Evolutionary conservation across 2,797 vertebrate genomes (phyloP), one percentile per base, ranked within the genome.

Genomic region (Enteromius argenteus): DNA sequence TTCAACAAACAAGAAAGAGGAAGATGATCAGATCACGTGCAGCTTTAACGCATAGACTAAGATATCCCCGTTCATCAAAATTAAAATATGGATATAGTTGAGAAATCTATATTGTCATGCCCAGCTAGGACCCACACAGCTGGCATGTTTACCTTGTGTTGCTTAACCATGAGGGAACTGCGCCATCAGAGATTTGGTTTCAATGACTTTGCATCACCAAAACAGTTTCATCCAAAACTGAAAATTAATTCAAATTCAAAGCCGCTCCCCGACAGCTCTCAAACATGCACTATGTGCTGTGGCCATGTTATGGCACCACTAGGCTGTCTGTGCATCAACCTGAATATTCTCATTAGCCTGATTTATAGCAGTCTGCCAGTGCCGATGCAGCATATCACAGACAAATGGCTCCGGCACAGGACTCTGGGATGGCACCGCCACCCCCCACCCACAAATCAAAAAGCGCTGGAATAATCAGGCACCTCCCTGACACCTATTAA

Each of bases 291-390:
- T 62, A 21, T 21, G 51, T 32, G 32, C 86, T 73, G n/a, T 77
- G 72, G 37, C 85, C 79, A 80, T 84, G 89, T 89, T 91, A 91
- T 90, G 88, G 86, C 90, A 79, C 86, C 89, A 87, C 87, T 85
- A 90, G 91, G 87, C 87, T 85, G 89, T 92, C 89, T 89, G 68
- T 44, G 86, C 90, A 91, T 93, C 90, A 91, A 85, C 74, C 80
- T 86, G 89, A 88, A 93, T 91, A 91, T 93, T 93, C 91, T 94
- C 93, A 93, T 94, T 94, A 93, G 91, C 87, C 88, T 94, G 94
- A 95, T 94, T 92, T 93, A 95, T 90, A 91, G 90, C 90, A 39
- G 64, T 37, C 51, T 35, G 68, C 37, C 81, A 64, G 84, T 60
- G 6, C 82, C 84, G 80, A 80, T 81, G 23, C 84, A 86, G 81